A percentile compares a stretch with the other conserved stretches of the same genome.
These are phyloP conservation scores for Psittacula derbiana DNA, from an alignment of 2,797 vertebrate species.

Conservation along the genomic window DNA sequence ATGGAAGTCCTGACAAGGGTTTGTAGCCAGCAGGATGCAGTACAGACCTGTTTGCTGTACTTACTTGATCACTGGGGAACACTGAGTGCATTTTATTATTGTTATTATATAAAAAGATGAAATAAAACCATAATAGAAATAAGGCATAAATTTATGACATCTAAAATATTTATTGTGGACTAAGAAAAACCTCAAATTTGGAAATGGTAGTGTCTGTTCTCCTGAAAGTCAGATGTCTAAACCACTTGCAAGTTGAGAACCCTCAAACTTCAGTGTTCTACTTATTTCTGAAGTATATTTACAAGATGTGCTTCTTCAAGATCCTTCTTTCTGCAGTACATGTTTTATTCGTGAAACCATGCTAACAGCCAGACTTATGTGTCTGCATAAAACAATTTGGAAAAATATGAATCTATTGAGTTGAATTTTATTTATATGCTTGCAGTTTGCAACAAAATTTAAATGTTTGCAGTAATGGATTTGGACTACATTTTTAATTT, in stretches of 20 bases:
- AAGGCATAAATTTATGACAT: background rate
- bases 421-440: background rate
- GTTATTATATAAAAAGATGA: background rate
- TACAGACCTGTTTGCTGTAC: background rate
- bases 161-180: conserved; percentile 1
- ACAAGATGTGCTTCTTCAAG: background rate
- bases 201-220: background rate
- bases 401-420: background rate
- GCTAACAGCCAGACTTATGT: background rate
- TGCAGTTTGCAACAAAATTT: background rate
- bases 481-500: background rate
- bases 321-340: background rate
- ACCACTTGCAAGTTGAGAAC: background rate
- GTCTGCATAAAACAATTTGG: background rate
- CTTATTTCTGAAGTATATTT: background rate
- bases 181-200: background rate
- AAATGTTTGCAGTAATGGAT: background rate
- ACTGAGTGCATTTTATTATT: background rate
- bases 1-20: conserved; percentile 25
- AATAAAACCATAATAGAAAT: conserved; percentile 22
- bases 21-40: conserved; percentile 3
- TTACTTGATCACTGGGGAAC: background rate
- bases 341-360: background rate
- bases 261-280: background rate
- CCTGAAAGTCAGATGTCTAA: conserved; percentile 21